Conservation (phyloP, 2,888 invertebrate genomes). For the Syritta pipiens region DNA sequence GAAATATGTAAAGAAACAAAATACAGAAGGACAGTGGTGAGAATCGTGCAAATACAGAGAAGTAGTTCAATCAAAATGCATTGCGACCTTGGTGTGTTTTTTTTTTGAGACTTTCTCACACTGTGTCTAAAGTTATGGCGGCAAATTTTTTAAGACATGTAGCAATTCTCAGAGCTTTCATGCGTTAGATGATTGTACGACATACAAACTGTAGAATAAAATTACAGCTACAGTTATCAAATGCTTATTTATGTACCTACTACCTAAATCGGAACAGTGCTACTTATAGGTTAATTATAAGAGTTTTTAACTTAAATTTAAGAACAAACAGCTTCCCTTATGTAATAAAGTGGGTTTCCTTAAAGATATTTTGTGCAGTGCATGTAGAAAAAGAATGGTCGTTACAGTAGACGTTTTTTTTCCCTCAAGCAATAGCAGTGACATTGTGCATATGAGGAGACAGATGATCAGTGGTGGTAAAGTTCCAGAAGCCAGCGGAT, state of each 20-base stretch:
- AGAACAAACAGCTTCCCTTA: too few species aligned
- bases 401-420: too few species aligned
- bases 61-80: conserved; percentile 30
- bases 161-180: conserved; percentile 31
- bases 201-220: neutral
- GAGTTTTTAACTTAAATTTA: too few species aligned
- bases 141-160: conserved; percentile 12
- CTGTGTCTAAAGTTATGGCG: conserved; percentile 2
- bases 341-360: too few species aligned
- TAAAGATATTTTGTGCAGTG: too few species aligned
- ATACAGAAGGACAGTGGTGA: conserved; percentile 30
- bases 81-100: neutral
- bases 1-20: conserved; percentile 19
- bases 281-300: too few species aligned
- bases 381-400: too few species aligned
- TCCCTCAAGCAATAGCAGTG: too few species aligned
- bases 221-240: conserved; percentile 5
- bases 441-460: too few species aligned
- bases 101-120: conserved; percentile 8
- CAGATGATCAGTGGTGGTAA: too few species aligned
- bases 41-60: conserved; percentile 46
- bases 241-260: conserved; percentile 22
- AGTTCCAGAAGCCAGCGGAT: too few species aligned
- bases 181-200: conserved; percentile 44
- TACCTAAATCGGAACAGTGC: too few species aligned